phyloP scores from a whole-genome alignment of 2,113 vertebrate genomes.

The Coturnix japonica region DNA sequence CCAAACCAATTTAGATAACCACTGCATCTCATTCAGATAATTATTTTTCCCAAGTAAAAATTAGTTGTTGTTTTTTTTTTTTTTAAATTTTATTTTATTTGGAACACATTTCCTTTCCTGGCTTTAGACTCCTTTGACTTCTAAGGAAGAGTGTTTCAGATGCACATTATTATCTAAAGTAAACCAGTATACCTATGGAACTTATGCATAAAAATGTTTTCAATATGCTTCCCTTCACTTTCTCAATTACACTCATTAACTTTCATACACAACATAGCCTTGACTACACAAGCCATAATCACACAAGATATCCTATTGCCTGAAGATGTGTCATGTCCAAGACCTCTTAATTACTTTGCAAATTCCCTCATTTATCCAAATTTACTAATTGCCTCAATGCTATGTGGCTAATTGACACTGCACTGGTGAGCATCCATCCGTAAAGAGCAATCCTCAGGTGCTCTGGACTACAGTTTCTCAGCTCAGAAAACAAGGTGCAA shows the following conservation, averaged over 20 bases:
- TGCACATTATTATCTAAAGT: neutral
- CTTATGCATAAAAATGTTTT: neutral
- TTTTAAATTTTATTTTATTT: neutral
- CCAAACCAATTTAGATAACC: neutral
- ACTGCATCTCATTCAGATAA: neutral
- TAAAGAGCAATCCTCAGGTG: neutral
- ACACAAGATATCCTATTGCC: neutral
- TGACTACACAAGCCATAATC: neutral
- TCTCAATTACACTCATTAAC: neutral
- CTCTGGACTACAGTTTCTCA: neutral
- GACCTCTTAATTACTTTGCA: neutral
- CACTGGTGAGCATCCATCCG: accelerated
- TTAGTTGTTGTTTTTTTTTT: too few species aligned
- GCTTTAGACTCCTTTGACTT: neutral
- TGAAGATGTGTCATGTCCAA: neutral
- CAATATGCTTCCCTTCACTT: neutral
- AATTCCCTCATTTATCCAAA: neutral
- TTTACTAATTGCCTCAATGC: neutral
- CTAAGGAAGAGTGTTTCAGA: neutral
- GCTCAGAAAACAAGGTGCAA: neutral
- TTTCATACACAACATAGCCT: neutral
- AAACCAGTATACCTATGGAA: neutral
- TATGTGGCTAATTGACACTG: neutral
- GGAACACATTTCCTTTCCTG: neutral
- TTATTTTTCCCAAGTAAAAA: neutral